Evolutionary conservation across 2,113 vertebrate species (phyloP).

Genomic region (Porphyrio hochstetteri): DNA sequence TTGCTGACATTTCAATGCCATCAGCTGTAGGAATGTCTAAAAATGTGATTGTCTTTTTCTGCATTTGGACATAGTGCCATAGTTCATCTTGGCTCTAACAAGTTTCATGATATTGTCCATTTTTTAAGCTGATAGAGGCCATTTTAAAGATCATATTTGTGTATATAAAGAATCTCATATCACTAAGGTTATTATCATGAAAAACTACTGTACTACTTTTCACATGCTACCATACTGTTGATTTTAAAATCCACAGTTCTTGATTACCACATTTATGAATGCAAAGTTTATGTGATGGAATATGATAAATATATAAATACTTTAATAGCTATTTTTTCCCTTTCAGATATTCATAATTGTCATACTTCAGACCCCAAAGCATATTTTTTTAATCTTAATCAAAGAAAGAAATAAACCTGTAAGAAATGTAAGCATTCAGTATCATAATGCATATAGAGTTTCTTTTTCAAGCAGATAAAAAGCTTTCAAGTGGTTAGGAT

Average conservation of each 20-base stretch:
- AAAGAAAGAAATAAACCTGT: not conserved
- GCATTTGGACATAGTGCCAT: constrained; percentile 39
- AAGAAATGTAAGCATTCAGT: not conserved
- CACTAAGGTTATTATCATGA: constrained; percentile 1
- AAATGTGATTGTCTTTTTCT: constrained; percentile 67
- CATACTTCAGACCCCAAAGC: not conserved
- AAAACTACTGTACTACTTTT: not conserved
- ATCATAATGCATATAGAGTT: not conserved
- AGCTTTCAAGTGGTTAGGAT: not conserved
- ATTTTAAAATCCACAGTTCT: constrained; percentile 39
- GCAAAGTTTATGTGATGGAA: constrained; percentile 8
- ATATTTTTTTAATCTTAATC: not conserved
- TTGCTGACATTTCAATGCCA: constrained; percentile 67
- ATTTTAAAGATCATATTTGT: constrained; percentile 62
- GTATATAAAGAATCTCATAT: constrained; percentile 37
- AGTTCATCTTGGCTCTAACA: constrained; percentile 48
- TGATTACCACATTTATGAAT: constrained; percentile 41
- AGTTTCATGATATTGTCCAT: constrained; percentile 55
- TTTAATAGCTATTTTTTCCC: not conserved
- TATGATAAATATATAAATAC: constrained; percentile 12
- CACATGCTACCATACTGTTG: not conserved
- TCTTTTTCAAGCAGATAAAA: constrained; percentile 24
- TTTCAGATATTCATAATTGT: constrained; percentile 15
- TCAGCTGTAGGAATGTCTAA: constrained; percentile 64
- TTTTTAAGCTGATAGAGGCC: constrained; percentile 58